Evolutionary conservation across 2,888 invertebrate species (phyloP), one percentile per base, ranked within the genome.

Genomic region (Helobdella robusta): DNA sequence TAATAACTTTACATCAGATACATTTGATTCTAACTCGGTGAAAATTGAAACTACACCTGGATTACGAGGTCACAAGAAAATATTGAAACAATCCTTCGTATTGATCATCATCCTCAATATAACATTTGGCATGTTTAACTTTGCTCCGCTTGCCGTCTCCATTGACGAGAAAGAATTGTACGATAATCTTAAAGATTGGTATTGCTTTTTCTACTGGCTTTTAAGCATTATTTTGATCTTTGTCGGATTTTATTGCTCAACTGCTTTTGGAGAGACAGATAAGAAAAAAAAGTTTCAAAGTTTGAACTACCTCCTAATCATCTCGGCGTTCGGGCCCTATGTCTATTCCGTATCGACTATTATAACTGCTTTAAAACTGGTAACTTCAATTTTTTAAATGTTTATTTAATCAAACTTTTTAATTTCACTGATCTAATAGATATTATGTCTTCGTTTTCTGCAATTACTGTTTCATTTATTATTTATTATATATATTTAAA

Each of bases 41-140:
- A n/a, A n/a, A n/a, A n/a, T n/a, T n/a, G n/a, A n/a, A n/a, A n/a
- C n/a, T n/a, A n/a, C n/a, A n/a, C n/a, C n/a, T n/a, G n/a, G n/a
- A n/a, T n/a, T n/a, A n/a, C n/a, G n/a, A n/a, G n/a, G n/a, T n/a
- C n/a, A n/a, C n/a, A n/a, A n/a, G n/a, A n/a, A n/a, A n/a, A n/a
- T n/a, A n/a, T n/a, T 63, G 1, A 34, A 34, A 25, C 20, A 34
- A 11, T 30, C n/a, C 52, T 52, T 63, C 35, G 63, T 63, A 23
- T 4, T 63, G 20, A 63, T 50, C 32, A 35, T 28, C 35, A 34
- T 63, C 23, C 11, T 54, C 35, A 63, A 63, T 36, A 52, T 63
- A 32, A 25, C 34, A 35, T 52, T 63, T 18, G 32, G 48, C n/a
- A 15, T 63, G 15, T 48, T 63, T 28, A 52, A 48, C 18, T 25